Base-by-base conservation (phyloP, 2,797 vertebrate species). In the Todus mexicanus region DNA sequence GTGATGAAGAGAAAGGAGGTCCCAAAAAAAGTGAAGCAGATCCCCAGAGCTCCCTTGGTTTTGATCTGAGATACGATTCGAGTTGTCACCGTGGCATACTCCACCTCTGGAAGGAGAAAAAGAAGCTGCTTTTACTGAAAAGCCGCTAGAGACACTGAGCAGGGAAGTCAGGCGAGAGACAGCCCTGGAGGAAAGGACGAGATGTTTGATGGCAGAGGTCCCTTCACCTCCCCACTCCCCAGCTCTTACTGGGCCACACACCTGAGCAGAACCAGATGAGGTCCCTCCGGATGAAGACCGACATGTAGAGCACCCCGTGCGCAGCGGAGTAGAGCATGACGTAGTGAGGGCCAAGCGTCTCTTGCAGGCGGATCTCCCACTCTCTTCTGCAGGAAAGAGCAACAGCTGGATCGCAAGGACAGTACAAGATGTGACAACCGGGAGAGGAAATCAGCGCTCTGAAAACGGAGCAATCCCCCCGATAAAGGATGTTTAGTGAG, bases 251-350 rank as follows among this genome's bases (percentile, higher is more conserved):
- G 48, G 53, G 50, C 7, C 66, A 69, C 91, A 9, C 48, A 99
- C 99, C 99, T 90, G 99, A 99, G 97, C 98, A 99, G 97, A 99
- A 99, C 99, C 99, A 99, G 97, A 99, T 99, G 87, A 99, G 99
- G 96, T 99, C 99, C 83, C 99, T 97, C 79, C 99, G 98, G 90
- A 99, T 98, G 93, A 99, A 99, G 23, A 99, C 93, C 0, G 98
- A 98, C 92, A 99, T 97, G 96, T 99, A 99, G 27, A 99, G 98
- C 75, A 99, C 99, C 0, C 99, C 99, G 0, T 99, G 99, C 1
- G 98, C 98, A 0, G 98, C 98, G 0, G 98, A 98, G 31, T 98
- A 98, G n/a, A 99, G 98, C 98, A 99, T 98, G 45, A 99, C 98
- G 0, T 99, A 99, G 92, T 99, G 98, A 0, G 99, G 99, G 22